Percentiles rank a stretch among this genome's conserved stretches.
Evolutionary conservation across 1,140 invertebrate genomes (phyloP).

Genomic region (Sycobia sp.): DNA sequence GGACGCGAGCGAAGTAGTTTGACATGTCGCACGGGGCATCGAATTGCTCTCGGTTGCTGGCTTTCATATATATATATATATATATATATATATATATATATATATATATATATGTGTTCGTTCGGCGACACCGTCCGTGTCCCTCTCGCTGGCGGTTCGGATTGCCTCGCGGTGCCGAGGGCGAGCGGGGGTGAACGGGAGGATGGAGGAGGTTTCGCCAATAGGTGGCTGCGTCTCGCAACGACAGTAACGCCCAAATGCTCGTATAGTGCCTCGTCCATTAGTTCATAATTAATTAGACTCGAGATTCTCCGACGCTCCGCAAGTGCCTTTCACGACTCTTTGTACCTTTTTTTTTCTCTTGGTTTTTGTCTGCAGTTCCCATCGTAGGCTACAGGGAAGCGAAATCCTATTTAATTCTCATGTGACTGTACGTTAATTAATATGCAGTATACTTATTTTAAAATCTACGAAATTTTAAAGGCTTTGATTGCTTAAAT

Average conservation of each 20-base stretch:
- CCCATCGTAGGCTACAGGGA: too few species aligned
- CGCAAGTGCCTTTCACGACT: neutral
- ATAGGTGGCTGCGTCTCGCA: neutral
- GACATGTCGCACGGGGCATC: slow-evolving; percentile 32
- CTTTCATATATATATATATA: too few species aligned
- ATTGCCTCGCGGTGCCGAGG: neutral
- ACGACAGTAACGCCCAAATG: neutral
- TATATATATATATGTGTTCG: too few species aligned
- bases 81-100: too few species aligned
- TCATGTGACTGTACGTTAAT: too few species aligned
- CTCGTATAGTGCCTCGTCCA: neutral
- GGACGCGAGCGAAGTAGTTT: slow-evolving; percentile 22
- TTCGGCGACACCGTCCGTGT: slow-evolving; percentile 8
- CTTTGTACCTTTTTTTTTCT: too few species aligned
- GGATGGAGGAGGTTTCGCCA: neutral
- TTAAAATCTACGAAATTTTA: too few species aligned
- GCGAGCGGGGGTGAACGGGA: too few species aligned
- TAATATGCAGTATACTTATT: too few species aligned
- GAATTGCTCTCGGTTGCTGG: slow-evolving; percentile 30
- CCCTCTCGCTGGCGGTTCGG: neutral
- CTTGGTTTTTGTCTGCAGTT: too few species aligned
- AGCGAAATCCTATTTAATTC: too few species aligned
- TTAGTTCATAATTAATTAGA: slow-evolving; percentile 16
- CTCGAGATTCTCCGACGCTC: neutral
- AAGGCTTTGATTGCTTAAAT: too few species aligned